Evolutionary conservation across 1,140 invertebrate species (phyloP), one percentile per base, ranked within the genome.

Genomic region (Cydia splendana): DNA sequence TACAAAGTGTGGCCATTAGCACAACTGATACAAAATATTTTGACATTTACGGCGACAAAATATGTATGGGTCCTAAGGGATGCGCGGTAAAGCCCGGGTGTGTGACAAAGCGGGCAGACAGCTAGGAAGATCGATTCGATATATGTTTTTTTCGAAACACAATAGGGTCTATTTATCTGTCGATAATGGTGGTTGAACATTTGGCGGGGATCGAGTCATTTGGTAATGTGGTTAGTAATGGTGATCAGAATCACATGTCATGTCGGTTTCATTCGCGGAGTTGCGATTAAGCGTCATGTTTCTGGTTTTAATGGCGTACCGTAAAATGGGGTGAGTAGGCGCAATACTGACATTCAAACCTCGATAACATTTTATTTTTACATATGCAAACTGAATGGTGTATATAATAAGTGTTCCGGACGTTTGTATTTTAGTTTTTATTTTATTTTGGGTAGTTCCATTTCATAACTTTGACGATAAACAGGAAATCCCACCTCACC

Each of bases 21-120:
- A 88, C 88, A 90, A 86, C 84, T 87, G 90, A 91, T 87, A 88
- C 86, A 86, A 90, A 92, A 93, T 93, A 93, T 93, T 93, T 93
- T 93, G 91, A 93, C 91, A 80, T 89, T 87, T 83, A 83, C 82
- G 79, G 78, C 81, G 76, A 79, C 84, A 85, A 67, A 87, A 92
- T 88, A 89, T 83, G 84, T 87, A 89, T 87, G 87, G 88, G 83
- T 85, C 90, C 88, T 88, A 87, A 78, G 91, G 90, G 91, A 92
- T 77, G 78, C 57, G 80, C 38, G 9, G 38, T 84, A 85, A 79
- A 78, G 79, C 75, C 80, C 82, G 76, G 77, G 80, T 42, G 65
- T 81, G 82, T 83, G 85, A 85, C 83, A 82, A 82, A 84, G 80
- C 87, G 82, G 78, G 83, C 83, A 83, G 85, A 85, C 85, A 85